Conservation (phyloP, 2,797 vertebrate genomes). For the Propithecus perrieri region DNA sequence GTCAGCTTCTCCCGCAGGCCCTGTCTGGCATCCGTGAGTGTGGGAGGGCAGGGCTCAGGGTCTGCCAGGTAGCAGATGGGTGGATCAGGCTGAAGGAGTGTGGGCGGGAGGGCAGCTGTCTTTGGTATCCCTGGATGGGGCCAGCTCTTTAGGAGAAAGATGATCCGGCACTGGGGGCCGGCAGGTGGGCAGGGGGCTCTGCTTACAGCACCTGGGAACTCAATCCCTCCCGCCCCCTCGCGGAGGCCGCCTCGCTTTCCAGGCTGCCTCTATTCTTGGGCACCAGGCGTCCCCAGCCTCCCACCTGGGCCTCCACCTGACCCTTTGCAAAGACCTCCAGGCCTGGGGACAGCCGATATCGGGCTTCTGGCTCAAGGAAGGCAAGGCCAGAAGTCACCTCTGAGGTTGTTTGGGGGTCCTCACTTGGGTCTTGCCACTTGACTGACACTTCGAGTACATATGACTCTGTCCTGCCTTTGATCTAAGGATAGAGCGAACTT, state of each 20-base stretch:
- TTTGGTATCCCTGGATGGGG: background rate
- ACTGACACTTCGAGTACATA: background rate
- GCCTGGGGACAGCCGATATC: background rate
- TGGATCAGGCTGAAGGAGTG: background rate
- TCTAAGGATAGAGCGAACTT: background rate
- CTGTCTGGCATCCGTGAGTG: background rate
- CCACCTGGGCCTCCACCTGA: background rate
- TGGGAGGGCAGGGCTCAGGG: background rate
- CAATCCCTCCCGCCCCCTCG: background rate
- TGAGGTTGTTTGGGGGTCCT: background rate
- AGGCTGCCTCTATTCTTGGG: background rate
- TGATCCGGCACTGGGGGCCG: slow-evolving; percentile 17
- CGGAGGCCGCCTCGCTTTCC: background rate
- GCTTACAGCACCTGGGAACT: slow-evolving; percentile 46
- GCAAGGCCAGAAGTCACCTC: background rate
- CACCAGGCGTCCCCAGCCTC: background rate
- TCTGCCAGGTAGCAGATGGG: slow-evolving; percentile 20
- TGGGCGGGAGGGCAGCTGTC: background rate
- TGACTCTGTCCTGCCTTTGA: background rate
- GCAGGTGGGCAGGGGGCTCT: slow-evolving; percentile 22
- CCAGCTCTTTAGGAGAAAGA: slow-evolving; percentile 56
- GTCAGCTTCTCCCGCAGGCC: background rate
- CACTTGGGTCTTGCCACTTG: background rate
- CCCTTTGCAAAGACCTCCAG: background rate
- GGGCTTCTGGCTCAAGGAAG: background rate